Percentiles rank a stretch among this genome's conserved stretches.
Conservation (phyloP, 2,888 invertebrate genomes). For the Rotaria macrura region DNA sequence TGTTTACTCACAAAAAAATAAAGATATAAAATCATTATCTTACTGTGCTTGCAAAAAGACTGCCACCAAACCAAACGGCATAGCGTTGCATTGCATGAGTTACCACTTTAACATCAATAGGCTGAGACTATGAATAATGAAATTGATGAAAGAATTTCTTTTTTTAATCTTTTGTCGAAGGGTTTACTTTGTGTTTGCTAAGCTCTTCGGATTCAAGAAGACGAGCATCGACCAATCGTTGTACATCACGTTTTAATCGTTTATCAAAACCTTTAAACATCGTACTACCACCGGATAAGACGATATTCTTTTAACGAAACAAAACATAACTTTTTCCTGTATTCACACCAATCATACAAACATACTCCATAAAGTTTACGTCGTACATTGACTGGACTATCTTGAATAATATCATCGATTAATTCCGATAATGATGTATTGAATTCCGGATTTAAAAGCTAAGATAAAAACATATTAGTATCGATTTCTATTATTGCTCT, state of each 20-base stretch:
- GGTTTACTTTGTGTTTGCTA: not conserved
- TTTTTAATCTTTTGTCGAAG: too few species aligned
- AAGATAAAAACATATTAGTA: too few species aligned
- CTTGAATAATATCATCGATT: conserved; percentile 95
- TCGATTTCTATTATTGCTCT: too few species aligned
- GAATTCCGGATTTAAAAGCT: conserved; percentile 95
- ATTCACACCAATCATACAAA: not conserved
- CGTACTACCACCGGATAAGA: conserved; percentile 92
- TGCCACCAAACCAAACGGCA: conserved; percentile 99
- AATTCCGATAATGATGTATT: conserved; percentile 91
- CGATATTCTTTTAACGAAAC: too few species aligned
- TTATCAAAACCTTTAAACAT: conserved; percentile 98
- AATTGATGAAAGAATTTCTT: not conserved
- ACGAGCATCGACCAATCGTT: conserved; percentile 82
- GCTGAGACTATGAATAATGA: conserved; percentile 65
- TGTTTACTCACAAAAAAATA: too few species aligned
- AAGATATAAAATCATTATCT: conserved; percentile 44
- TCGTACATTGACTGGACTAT: conserved; percentile 95
- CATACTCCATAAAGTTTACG: conserved; percentile 76
- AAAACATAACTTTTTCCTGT: too few species aligned
- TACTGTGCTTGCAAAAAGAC: conserved; percentile 89
- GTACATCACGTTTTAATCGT: conserved; percentile 86
- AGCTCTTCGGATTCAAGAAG: conserved; percentile 54
- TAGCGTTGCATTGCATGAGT: conserved; percentile 98
- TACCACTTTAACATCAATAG: conserved; percentile 93